Base-by-base conservation (phyloP, 1,140 invertebrate genomes). In the Mercenaria mercenaria region DNA sequence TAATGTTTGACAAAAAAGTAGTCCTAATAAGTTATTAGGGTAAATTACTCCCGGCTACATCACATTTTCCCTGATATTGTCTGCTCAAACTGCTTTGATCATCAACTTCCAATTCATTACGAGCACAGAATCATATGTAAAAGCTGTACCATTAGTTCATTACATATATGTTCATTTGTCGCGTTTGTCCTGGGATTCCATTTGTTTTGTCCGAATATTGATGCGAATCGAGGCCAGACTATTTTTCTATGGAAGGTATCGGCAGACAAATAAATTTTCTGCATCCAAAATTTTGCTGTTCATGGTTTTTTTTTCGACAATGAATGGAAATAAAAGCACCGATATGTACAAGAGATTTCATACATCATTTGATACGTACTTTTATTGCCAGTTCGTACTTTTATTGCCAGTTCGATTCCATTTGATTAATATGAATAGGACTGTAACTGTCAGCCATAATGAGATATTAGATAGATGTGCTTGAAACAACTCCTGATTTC, bases 131-230 rank as follows among this genome's bases (percentile, higher is more conserved):
- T 72, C 11, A 29, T 72, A 72, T 72, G 67, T 72, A 72, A 72
- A 39, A 72, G 18, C 11, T 1, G 34, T n/a, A 39, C 67, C 67
- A 72, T 72, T 72, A 72, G 67, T 72, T 72, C 67, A 72, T 72
- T 72, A 72, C 67, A 72, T 72, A 72, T 72, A 34, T 72, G 67
- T 39, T 72, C 67, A 72, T 72, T 72, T 72, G 67, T 39, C 67
- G 37, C 32, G 67, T 39, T 72, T 72, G 67, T 72, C 67, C 67
- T n/a, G 23, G 67, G 37, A 39, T 72, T 72, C 67, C 67, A 72
- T 72, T 72, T 72, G 67, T 72, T 72, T 72, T 72, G 67, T 72
- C 32, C 34, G 39, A 72, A 72, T 72, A 72, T 72, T 72, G 67
- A 72, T 39, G 67, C 8, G 34, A 39, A 72, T 72, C 20, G 34